Conservation (phyloP, 30 jellyfish, hydroid and myxozoan genomes). For the Hydra vulgaris region DNA sequence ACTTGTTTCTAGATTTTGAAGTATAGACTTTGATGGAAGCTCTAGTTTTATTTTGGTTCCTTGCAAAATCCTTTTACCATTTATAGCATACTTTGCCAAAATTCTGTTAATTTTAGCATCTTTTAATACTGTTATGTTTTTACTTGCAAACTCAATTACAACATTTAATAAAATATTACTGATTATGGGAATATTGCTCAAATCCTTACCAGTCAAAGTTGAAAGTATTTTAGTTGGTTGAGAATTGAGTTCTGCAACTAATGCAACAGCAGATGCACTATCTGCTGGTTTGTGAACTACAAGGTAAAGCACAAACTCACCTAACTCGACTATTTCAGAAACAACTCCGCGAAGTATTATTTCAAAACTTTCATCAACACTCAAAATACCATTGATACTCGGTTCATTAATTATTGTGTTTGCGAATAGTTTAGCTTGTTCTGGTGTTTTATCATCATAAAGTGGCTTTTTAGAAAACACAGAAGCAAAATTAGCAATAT, state of each 20-base stretch:
- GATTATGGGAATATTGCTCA: slow-evolving; percentile 42
- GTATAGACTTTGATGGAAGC: slow-evolving; percentile 45
- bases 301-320: slow-evolving; percentile 31
- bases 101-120: slow-evolving; percentile 36
- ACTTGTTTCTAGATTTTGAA: slow-evolving; percentile 24
- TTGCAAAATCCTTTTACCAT: slow-evolving; percentile 47
- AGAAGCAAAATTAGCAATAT: slow-evolving; percentile 39
- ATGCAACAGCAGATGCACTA: slow-evolving; percentile 39
- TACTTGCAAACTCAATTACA: slow-evolving; percentile 44
- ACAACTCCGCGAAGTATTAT: slow-evolving; percentile 43
- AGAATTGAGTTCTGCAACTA: slow-evolving; percentile 31
- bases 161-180: slow-evolving; percentile 43
- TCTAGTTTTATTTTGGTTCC: slow-evolving; percentile 55
- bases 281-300: slow-evolving; percentile 52
- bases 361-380: slow-evolving; percentile 61
- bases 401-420: slow-evolving; percentile 42
- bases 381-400: slow-evolving; percentile 36
- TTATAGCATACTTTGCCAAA: slow-evolving; percentile 27
- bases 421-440: slow-evolving; percentile 28
- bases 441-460: slow-evolving; percentile 24
- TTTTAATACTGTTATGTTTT: slow-evolving; percentile 35
- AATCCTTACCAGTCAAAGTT: slow-evolving; percentile 40
- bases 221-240: slow-evolving; percentile 53
- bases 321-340: slow-evolving; percentile 25
- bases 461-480: slow-evolving; percentile 47